Base-by-base conservation (phyloP, 2,797 vertebrate genomes). In the Potorous gilbertii region DNA sequence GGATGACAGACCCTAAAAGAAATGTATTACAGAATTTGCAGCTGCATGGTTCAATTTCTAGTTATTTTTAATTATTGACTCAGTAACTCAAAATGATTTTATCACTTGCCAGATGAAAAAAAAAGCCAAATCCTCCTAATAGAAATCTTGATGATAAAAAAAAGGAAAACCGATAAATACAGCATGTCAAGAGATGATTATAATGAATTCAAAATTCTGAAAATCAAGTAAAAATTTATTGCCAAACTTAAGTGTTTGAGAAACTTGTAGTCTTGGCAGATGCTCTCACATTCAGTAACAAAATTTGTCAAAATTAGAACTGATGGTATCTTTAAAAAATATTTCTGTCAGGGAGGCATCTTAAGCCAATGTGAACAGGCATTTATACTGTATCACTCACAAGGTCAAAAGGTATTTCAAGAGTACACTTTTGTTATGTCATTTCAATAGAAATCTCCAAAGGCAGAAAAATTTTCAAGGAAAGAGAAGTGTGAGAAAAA, bases 361-460 rank as follows among this genome's bases (percentile, higher is more conserved):
- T 96, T 54, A 98, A 98, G 95, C 93, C 66, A 59, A 4, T 0
- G 0, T 46, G 21, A 3, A 50, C n/a, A 0, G n/a, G 92, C 27
- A 56, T 97, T 74, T 96, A 95, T 66, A 59, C 90, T 66, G 2
- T 5, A 92, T 96, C 97, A 96, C 1, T 96, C 94, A 96, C 94
- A 94, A 96, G 96, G 97, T 97, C 96, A 97, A 98, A 95, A 97
- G 97, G 96, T 96, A 96, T 57, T 95, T 96, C 93, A 40, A 94
- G 91, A 97, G 96, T 93, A 90, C 92, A 95, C 95, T 97, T 97
- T 91, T 98, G 95, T 97, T 59, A 92, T 96, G 56, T 95, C 96
- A 94, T 93, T 97, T 91, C 24, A 16, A 10, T 16, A 94, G 90
- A 91, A 55, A 0, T 56, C 92, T 95, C 96, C 96, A 90, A 96